Percentiles rank a stretch among this genome's conserved stretches.
These are phyloP conservation scores for Falco naumanni DNA, from an alignment of 2,797 vertebrate species.

Conservation along the genomic window DNA sequence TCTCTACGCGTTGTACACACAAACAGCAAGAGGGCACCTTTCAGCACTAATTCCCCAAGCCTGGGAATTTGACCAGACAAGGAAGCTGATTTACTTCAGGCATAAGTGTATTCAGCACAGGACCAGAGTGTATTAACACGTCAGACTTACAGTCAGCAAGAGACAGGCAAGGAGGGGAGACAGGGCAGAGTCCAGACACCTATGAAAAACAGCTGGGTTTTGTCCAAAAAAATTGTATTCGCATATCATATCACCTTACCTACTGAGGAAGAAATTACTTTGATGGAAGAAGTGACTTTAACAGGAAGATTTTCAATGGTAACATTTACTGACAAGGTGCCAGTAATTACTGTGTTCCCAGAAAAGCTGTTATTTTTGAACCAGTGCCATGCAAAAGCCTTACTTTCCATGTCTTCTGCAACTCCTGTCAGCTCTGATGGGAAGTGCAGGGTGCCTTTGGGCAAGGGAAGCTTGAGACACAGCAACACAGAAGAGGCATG, in stretches of 20 bases:
- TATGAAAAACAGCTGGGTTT: neutral
- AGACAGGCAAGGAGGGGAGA: neutral
- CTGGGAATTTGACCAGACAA: neutral
- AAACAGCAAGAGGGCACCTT: neutral
- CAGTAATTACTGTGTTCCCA: neutral
- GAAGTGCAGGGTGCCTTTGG: neutral
- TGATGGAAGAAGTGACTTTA: neutral
- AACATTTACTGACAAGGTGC: neutral
- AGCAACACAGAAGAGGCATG: accelerated
- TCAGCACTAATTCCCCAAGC: neutral
- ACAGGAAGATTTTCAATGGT: neutral
- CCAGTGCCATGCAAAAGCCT: neutral
- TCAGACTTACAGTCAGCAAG: neutral
- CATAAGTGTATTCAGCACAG: neutral
- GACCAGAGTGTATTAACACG: neutral
- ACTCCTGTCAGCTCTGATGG: neutral
- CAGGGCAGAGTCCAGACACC: neutral
- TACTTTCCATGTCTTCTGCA: neutral
- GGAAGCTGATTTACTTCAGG: neutral
- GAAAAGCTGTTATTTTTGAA: slow-evolving; percentile 10
- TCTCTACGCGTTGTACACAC: neutral
- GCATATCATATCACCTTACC: neutral
- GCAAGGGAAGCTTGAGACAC: neutral
- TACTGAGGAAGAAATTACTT: neutral
- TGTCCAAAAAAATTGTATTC: neutral